These are phyloP conservation scores for Potorous gilbertii DNA, from an alignment of 2,797 vertebrate genomes.

Conservation along the genomic window DNA sequence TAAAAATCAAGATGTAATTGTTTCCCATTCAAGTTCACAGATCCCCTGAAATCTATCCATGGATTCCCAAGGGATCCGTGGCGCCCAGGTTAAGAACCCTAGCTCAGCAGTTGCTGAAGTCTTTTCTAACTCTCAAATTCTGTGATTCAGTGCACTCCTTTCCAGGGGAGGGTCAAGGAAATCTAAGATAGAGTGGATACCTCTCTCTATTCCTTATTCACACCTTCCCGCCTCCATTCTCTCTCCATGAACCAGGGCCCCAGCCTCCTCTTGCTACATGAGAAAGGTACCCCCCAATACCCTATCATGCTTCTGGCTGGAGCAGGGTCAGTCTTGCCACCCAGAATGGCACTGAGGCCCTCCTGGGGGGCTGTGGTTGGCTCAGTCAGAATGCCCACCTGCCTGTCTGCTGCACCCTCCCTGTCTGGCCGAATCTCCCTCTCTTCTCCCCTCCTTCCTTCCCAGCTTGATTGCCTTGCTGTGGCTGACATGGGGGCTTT, in stretches of 20 bases:
- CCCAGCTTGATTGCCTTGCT: conserved; percentile 63
- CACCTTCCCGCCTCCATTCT: background rate
- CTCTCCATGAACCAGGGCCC: background rate
- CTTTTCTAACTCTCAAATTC: background rate
- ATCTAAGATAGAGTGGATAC: background rate
- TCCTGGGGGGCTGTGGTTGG: background rate
- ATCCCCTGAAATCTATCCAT: background rate
- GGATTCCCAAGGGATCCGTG: background rate
- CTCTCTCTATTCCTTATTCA: background rate
- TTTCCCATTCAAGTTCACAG: background rate
- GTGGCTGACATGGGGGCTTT: conserved; percentile 81
- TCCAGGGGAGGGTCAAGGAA: background rate
- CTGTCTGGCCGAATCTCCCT: background rate
- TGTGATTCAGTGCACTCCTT: background rate
- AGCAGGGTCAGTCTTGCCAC: background rate
- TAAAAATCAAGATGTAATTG: background rate
- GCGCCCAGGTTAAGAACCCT: background rate
- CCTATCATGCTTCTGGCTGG: background rate
- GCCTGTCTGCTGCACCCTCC: background rate
- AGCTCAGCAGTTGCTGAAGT: background rate
- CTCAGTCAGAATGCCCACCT: background rate
- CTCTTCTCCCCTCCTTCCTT: background rate
- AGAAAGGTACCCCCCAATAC: background rate
- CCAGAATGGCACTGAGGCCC: background rate
- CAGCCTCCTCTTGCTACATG: rapidly evolving